Base-by-base conservation (phyloP, 2,797 vertebrate species). In the Cyprinodon diabolis region DNA sequence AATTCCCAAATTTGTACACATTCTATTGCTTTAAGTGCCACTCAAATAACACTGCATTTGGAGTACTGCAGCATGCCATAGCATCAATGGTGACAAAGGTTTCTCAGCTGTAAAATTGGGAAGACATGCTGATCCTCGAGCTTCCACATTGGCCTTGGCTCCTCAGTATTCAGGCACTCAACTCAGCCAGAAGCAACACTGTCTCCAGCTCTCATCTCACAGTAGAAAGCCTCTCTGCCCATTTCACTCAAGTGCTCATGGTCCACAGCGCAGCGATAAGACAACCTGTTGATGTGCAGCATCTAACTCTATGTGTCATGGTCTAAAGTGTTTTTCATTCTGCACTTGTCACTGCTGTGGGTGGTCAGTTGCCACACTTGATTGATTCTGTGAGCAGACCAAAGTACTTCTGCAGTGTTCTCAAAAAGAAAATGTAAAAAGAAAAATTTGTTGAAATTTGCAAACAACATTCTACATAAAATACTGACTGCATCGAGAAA, bases 41-140 rank as follows among this genome's bases (percentile, higher is more conserved):
- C 75, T 93, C 89, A 92, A 79, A 80, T 68, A 69, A 81, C 9
- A 67, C 76, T 85, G 68, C 74, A 76, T 90, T 91, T 84, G 86
- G 80, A 82, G 77, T 80, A 14, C n/a, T 23, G 70, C 77, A 17
- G 69, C 58, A 54, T 75, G 79, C 86, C 89, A 81, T 83, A 83
- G 84, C 87, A 82, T 88, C 79, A 55, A 82, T 67, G 76, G 83
- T 10, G 77, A 80, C 43, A 66, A 85, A 76, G 62, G 76, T 81
- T 93, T 83, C 84, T 94, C 91, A 87, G 76, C 92, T 94, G 91
- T 94, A 94, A 94, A 94, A 94, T 93, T 92, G 91, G 84, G 87
- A 81, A 69, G 74, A 86, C 84, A 76, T 73, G 86, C 83, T 93
- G 92, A 94, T 93, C 90, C 85, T 68, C 73, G 37, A 91, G 82